Evolutionary conservation across 2,113 vertebrate species (phyloP), one percentile per base, ranked within the genome.

Genomic region (Chaenogobius annularis): DNA sequence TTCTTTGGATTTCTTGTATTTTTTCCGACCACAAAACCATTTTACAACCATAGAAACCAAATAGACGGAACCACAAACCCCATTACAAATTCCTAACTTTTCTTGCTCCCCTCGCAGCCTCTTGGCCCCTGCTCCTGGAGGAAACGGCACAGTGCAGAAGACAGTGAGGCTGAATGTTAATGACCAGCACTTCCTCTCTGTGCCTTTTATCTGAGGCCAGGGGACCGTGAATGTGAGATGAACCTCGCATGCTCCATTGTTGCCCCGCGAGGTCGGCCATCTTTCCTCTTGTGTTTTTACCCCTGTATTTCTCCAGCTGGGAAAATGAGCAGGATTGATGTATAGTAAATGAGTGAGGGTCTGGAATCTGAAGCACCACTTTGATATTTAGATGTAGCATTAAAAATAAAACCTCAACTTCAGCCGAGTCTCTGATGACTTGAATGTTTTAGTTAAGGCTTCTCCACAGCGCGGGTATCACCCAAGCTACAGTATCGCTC

Each of bases 71-170:
- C 50, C 50, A 54, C 55, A 58, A 58, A 26, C 22, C 55, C 20
- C 22, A 62, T 37, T 63, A 50, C 50, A 22, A 58, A 72, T 68
- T 31, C 44, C 44, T 44, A 44, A 46, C 64, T 46, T 66, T 65
- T 59, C 72, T 55, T 15, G 37, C 48, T 19, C 12, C 31, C 19
- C 44, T 56, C 20, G 26, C 50, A 44, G 17, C n/a, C 61, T 7
- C 50, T 59, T n/a, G 0, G 64, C 70, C 67, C 47, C 74, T 85
- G 89, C 77, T 79, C 81, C 85, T 58, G 77, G 66, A 92, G 81
- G 85, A 94, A 94, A 93, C 92, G 91, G 92, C 93, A 90, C 91
- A 82, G 86, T 79, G 91, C 92, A 91, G 88, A 89, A 93, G 85
- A 89, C 80, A 87, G 69, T 79, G 85, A 88, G 58, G 78, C 71